These are phyloP conservation scores for Emys orbicularis DNA, from an alignment of 2,797 vertebrate genomes.

Conservation along the genomic window DNA sequence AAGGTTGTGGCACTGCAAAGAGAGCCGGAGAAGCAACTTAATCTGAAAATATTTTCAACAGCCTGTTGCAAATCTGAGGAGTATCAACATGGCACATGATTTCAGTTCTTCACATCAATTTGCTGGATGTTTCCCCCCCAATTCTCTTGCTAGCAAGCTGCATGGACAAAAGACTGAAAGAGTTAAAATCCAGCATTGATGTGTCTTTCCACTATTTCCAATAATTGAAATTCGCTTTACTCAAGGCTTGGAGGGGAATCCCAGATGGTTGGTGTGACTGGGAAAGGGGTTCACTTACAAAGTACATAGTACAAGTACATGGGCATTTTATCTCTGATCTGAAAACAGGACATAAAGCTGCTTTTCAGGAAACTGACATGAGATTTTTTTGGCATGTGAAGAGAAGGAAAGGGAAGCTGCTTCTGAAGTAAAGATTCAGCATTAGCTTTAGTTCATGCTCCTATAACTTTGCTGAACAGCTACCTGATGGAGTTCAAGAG, in stretches of 20 bases:
- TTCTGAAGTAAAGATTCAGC: not conserved
- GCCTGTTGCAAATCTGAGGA: not conserved
- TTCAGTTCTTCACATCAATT: not conserved
- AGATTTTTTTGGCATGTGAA: not conserved
- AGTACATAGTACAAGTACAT: not conserved
- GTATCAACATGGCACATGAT: not conserved
- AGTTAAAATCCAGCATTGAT: not conserved
- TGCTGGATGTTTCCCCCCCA: not conserved
- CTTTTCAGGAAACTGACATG: conserved; percentile 35
- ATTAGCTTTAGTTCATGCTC: not conserved
- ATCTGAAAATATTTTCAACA: not conserved
- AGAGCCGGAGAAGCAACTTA: not conserved
- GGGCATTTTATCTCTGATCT: conserved; percentile 8
- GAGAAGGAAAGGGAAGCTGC: not conserved
- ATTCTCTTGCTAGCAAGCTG: not conserved
- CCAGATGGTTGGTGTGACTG: not conserved
- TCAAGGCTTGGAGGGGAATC: conserved; percentile 11
- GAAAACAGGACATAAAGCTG: not conserved
- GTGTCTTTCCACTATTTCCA: not conserved
- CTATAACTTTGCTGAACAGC: not conserved
- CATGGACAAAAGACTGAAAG: not conserved
- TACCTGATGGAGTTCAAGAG: not conserved
- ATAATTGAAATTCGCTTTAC: conserved; percentile 50
- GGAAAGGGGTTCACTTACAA: conserved; percentile 15
- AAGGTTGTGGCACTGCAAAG: not conserved